A percentile compares a stretch with the other conserved stretches of the same genome.
Evolutionary conservation across 2,797 vertebrate genomes (phyloP).

Genomic region (Vireo griseus): DNA sequence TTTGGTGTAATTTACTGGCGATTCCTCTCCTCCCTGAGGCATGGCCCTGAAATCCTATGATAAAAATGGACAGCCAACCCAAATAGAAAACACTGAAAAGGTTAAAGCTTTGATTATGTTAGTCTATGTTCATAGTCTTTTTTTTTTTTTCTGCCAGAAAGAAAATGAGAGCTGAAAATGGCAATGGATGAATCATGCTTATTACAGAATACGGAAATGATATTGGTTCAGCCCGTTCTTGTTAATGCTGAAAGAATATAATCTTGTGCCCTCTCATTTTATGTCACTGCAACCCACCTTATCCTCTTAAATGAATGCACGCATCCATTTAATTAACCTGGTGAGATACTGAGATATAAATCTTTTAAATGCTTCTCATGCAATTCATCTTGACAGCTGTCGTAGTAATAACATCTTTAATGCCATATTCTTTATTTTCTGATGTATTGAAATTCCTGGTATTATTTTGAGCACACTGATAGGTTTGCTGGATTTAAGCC

Average conservation of each 20-base stretch:
- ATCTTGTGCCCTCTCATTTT: conserved; percentile 42
- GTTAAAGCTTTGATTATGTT: conserved; percentile 56
- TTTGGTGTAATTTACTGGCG: conserved; percentile 49
- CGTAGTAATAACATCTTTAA: conserved; percentile 48
- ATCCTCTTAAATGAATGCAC: conserved; percentile 43
- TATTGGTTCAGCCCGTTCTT: neutral
- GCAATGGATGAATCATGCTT: conserved; percentile 50
- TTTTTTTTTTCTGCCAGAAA: neutral
- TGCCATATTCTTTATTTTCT: conserved; percentile 48
- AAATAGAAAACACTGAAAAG: conserved; percentile 44
- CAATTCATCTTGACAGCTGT: conserved; percentile 58
- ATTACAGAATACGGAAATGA: conserved; percentile 43
- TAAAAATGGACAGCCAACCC: conserved; percentile 53
- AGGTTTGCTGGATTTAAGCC: conserved; percentile 49
- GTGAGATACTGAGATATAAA: conserved; percentile 44
- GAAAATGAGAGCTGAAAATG: conserved; percentile 59
- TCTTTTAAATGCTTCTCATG: conserved; percentile 52
- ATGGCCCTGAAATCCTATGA: conserved; percentile 19
- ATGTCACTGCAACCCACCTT: conserved; percentile 33
- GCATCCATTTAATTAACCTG: conserved; percentile 64
- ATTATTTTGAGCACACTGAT: conserved; percentile 44
- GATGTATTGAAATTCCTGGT: conserved; percentile 61
- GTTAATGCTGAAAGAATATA: conserved; percentile 10
- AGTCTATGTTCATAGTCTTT: conserved; percentile 9
- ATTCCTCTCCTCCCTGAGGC: conserved; percentile 16